phyloP scores from a whole-genome alignment of 2,888 invertebrate genomes.

The Stenoptilia bipunctidactyla region DNA sequence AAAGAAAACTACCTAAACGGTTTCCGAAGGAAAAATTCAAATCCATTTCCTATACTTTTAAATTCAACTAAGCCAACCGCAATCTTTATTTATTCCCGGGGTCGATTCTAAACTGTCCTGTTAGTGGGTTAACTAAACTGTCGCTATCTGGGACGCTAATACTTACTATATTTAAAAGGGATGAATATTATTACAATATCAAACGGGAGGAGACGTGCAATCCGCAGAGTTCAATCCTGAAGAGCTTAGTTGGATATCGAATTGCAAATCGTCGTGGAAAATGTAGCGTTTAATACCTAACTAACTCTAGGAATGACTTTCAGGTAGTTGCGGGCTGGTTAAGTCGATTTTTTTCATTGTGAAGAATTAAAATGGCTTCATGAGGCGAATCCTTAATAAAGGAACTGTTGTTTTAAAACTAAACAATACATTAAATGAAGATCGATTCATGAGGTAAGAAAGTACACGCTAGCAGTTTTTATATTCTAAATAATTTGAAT shows the following conservation, averaged over 20 bases:
- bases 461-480: too few relatives aligned
- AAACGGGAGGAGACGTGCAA: conserved; percentile 40
- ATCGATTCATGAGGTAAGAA: too few relatives aligned
- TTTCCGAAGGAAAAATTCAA: too few relatives aligned
- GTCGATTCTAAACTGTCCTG: background rate
- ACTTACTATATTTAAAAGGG: conserved; percentile 38
- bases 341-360: conserved; percentile 30
- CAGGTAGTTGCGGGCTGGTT: conserved; percentile 25
- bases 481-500: too few relatives aligned
- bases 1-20: too few relatives aligned
- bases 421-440: too few relatives aligned
- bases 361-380: too few relatives aligned
- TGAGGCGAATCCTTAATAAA: too few relatives aligned
- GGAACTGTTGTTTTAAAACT: too few relatives aligned
- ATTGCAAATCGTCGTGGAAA: conserved; percentile 64
- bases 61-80: background rate
- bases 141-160: conserved; percentile 20
- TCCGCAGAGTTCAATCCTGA: conserved; percentile 48
- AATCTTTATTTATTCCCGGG: conserved; percentile 1
- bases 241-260: conserved; percentile 61
- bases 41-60: conserved; percentile 1
- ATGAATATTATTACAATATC: conserved; percentile 53
- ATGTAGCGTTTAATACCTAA: conserved; percentile 63
- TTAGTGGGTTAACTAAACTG: background rate
- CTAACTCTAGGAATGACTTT: conserved; percentile 52